Evolutionary conservation across 2,888 invertebrate genomes (phyloP).

Genomic region (Ypsolopha sequella): DNA sequence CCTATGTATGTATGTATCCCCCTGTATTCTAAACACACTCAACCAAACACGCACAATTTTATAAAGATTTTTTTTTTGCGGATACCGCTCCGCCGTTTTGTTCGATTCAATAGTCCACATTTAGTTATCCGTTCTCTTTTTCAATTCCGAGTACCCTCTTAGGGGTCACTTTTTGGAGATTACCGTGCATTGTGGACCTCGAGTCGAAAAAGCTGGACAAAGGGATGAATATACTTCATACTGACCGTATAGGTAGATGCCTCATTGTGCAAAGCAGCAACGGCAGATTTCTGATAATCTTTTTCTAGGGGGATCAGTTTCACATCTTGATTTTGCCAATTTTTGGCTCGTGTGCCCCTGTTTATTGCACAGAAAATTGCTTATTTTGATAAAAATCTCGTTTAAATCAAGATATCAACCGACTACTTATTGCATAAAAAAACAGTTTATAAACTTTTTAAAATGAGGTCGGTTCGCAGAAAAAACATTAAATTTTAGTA

Average conservation of each 20-base stretch:
- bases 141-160: constrained; percentile 47
- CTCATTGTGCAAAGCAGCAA: background rate
- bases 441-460: too few species aligned
- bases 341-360: constrained; percentile 8
- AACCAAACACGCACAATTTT: constrained; percentile 25
- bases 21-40: background rate
- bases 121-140: constrained; percentile 21
- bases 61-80: constrained; percentile 45
- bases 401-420: constrained; percentile 26
- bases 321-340: constrained; percentile 32
- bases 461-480: too few species aligned
- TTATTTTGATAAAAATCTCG: constrained; percentile 18
- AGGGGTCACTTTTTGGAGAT: constrained; percentile 71
- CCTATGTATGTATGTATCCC: too few species aligned
- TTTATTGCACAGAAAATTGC: constrained; percentile 15
- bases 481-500: too few species aligned
- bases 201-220: constrained; percentile 54
- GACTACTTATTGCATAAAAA: too few species aligned
- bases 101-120: constrained; percentile 30
- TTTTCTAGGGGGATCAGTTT: constrained; percentile 29
- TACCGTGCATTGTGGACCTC: constrained; percentile 47
- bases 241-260: constrained; percentile 36
- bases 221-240: constrained; percentile 43
- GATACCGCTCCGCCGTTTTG: constrained; percentile 25
- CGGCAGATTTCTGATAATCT: background rate